Base-by-base conservation (phyloP, 1,140 invertebrate genomes). In the Leptinotarsa lineolata region DNA sequence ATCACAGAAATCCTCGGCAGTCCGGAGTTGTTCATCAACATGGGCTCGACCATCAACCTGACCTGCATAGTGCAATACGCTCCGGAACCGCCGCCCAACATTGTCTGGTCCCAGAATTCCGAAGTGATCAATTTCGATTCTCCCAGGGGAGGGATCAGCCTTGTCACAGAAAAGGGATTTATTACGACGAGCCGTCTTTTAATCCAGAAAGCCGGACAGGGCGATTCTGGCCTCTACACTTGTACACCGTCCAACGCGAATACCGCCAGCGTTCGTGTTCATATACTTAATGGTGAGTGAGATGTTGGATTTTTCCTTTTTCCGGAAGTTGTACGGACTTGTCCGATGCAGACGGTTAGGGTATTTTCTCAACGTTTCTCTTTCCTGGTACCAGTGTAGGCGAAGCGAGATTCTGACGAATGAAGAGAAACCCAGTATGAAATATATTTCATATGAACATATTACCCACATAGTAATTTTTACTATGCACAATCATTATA, bases 11-110 rank as follows among this genome's bases (percentile, higher is more conserved):
- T 96, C 73, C 83, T 92, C 69, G 94, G 94, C 15, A 93, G 92
- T 21, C 90, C 92, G 1, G 93, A 95, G 78, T 82, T 95, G 76
- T 94, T 92, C 85, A 93, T 95, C 81, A 93, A 95, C 85, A 91
- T 91, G 79, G 93, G 93, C 60, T 95, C 93, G 76, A 95, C 93
- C 54, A 95, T 96, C 83, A 96, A 95, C 86, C 85, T 96, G 65
- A 95, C 94, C 1, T 96, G 94, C 85, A 88, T 94, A 75, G 92
- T 95, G 12, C 89, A 89, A 79, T 92, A 92, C 79, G 91, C 92
- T 20, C 93, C 94, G 18, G 93, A 95, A 81, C 93, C 94, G 39
- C 93, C 94, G 2, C 89, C 89, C 30, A 87, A 90, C 46, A 92
- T 95, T 80, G 87, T 89, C 76, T 95, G 93, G 94, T 92, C 90